Percentiles rank a stretch among this genome's conserved stretches.
Conservation (phyloP, 2,797 vertebrate genomes). For the Semotilus atromaculatus region DNA sequence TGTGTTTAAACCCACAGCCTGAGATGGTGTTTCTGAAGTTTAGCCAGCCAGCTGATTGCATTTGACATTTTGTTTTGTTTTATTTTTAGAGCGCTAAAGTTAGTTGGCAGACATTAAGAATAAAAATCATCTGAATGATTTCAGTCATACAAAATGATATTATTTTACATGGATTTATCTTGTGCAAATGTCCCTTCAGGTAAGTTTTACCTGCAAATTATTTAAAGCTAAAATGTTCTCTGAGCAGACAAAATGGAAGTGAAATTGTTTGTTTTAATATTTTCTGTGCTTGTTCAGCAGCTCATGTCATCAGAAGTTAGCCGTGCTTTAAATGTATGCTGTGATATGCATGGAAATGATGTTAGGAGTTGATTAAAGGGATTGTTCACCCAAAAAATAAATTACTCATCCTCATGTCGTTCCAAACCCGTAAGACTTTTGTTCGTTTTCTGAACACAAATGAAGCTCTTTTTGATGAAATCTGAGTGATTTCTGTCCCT, state of each 20-base stretch:
- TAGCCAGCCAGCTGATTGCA: not conserved
- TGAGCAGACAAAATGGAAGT: not conserved
- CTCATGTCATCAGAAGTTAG: not conserved
- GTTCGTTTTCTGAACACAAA: too few relatives aligned
- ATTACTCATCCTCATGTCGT: too few relatives aligned
- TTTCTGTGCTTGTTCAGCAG: not conserved
- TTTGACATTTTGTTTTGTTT: not conserved
- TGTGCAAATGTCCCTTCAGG: not conserved
- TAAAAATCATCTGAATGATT: not conserved
- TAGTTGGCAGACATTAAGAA: not conserved
- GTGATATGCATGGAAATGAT: not conserved
- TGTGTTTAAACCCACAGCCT: not conserved
- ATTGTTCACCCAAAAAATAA: too few relatives aligned
- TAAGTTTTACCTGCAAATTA: not conserved
- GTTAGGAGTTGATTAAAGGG: not conserved
- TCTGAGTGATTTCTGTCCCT: too few relatives aligned
- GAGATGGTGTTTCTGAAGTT: not conserved
- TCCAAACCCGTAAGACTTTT: too few relatives aligned
- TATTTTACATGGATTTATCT: not conserved
- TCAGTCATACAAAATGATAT: not conserved
- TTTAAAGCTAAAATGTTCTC: not conserved
- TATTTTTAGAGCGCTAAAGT: not conserved
- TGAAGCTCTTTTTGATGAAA: too few relatives aligned
- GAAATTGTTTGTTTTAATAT: not conserved
- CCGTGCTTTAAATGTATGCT: not conserved